Evolutionary conservation across 2,797 vertebrate genomes (phyloP).

Genomic region (Enteromius fasciolatus): DNA sequence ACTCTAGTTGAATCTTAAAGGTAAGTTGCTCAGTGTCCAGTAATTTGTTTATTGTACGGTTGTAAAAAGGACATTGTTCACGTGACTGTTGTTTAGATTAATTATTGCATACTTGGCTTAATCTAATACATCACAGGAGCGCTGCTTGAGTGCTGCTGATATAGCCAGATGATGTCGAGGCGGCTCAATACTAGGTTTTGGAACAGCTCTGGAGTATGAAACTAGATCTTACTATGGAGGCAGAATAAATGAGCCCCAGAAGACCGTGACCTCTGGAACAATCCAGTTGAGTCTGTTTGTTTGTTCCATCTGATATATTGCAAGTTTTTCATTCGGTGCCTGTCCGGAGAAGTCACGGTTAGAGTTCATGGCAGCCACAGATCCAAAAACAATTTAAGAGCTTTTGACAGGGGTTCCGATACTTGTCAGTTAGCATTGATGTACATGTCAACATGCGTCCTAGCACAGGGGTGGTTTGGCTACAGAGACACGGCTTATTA

Average conservation of each 20-base stretch:
- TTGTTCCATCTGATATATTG: constrained; percentile 63
- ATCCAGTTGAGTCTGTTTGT: constrained; percentile 60
- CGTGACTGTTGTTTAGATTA: neutral
- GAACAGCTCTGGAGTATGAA: constrained; percentile 29
- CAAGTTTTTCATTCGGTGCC: constrained; percentile 59
- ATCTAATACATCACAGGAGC: neutral
- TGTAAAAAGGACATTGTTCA: neutral
- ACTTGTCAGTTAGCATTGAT: constrained; percentile 68
- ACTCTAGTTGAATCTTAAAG: neutral
- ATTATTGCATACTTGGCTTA: neutral
- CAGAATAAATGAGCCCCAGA: constrained; percentile 59
- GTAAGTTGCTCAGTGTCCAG: neutral
- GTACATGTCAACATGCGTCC: constrained; percentile 77
- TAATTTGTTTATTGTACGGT: neutral
- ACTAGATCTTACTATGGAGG: constrained; percentile 56
- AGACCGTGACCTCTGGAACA: constrained; percentile 59
- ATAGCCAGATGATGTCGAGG: constrained; percentile 17
- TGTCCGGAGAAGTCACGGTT: constrained; percentile 72
- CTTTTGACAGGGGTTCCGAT: constrained; percentile 58
- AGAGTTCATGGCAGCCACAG: constrained; percentile 71
- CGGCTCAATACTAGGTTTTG: constrained; percentile 20
- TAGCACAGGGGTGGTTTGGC: constrained; percentile 74
- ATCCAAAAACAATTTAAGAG: constrained; percentile 73
- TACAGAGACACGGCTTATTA: constrained; percentile 71
- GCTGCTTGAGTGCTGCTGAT: neutral